phyloP scores from a whole-genome alignment of 30 jellyfish, hydroid and myxozoan species.

The Mastigias papua region DNA sequence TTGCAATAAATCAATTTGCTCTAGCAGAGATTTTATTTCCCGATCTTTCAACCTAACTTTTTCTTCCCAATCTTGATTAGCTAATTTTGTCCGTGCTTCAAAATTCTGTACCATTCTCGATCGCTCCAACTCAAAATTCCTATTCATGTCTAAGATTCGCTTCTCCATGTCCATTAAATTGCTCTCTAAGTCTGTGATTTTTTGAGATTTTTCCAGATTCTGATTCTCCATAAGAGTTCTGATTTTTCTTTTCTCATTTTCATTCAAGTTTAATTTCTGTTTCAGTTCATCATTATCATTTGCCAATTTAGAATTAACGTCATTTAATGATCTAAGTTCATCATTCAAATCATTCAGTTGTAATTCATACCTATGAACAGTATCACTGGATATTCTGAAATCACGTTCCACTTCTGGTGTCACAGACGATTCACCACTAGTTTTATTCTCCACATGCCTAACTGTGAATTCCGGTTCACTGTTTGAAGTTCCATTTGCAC shows the following conservation, averaged over 20 bases:
- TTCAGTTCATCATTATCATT: slow-evolving; percentile 48
- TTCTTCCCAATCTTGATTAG: slow-evolving; percentile 61
- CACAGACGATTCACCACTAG: not conserved
- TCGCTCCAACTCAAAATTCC: slow-evolving; percentile 59
- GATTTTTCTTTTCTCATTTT: slow-evolving; percentile 44
- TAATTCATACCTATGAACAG: slow-evolving; percentile 1
- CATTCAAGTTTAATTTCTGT: slow-evolving; percentile 51
- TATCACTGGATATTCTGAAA: not conserved
- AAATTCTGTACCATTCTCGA: slow-evolving; percentile 51
- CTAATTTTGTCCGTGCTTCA: slow-evolving; percentile 55
- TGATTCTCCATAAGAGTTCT: slow-evolving; percentile 59
- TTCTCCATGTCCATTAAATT: slow-evolving; percentile 52
- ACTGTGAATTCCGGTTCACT: not conserved
- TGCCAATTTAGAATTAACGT: slow-evolving; percentile 16
- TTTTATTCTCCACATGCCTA: not conserved
- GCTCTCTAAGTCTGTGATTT: slow-evolving; percentile 41
- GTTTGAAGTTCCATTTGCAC: not conserved
- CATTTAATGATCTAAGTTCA: slow-evolving; percentile 1
- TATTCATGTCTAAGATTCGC: slow-evolving; percentile 55
- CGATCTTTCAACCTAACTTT: slow-evolving; percentile 55
- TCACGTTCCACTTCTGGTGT: not conserved
- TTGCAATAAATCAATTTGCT: slow-evolving; percentile 49
- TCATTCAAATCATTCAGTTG: slow-evolving; percentile 21
- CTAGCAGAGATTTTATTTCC: slow-evolving; percentile 62
- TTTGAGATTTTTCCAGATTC: slow-evolving; percentile 20